These are phyloP conservation scores for Oostethus manadensis DNA, from an alignment of 2,113 vertebrate genomes.

Conservation along the genomic window DNA sequence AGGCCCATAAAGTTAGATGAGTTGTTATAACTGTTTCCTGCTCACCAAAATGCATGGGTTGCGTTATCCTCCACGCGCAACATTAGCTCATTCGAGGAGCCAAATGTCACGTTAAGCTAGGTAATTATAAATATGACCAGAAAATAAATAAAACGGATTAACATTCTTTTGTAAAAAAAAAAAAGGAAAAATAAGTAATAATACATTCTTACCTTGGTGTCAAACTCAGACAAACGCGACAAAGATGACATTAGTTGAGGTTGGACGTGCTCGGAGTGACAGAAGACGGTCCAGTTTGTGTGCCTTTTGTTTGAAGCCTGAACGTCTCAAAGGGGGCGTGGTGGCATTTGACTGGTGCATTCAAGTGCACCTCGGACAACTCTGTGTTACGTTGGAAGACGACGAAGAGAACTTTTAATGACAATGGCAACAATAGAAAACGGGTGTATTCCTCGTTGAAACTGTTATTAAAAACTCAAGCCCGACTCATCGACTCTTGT, in stretches of 20 bases:
- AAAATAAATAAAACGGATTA: background rate
- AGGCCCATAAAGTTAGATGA: background rate
- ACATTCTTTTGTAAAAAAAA: background rate
- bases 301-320: slow-evolving; percentile 30
- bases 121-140: background rate
- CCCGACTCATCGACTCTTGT: no score
- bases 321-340: slow-evolving; percentile 39
- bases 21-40: background rate
- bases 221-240: background rate
- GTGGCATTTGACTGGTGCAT: slow-evolving; percentile 28
- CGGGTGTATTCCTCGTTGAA: no score
- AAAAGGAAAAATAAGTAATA: no score
- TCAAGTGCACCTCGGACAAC: slow-evolving; percentile 28
- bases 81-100: background rate
- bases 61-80: background rate
- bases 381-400: background rate
- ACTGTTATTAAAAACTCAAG: no score
- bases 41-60: background rate
- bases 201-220: slow-evolving; percentile 33
- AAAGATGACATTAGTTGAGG: background rate
- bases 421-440: no score
- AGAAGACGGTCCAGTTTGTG: background rate
- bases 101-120: background rate
- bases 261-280: background rate
- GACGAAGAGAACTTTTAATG: no score